Base-by-base conservation (phyloP, 2,888 invertebrate genomes). In the Conops quadrifasciatus region DNA sequence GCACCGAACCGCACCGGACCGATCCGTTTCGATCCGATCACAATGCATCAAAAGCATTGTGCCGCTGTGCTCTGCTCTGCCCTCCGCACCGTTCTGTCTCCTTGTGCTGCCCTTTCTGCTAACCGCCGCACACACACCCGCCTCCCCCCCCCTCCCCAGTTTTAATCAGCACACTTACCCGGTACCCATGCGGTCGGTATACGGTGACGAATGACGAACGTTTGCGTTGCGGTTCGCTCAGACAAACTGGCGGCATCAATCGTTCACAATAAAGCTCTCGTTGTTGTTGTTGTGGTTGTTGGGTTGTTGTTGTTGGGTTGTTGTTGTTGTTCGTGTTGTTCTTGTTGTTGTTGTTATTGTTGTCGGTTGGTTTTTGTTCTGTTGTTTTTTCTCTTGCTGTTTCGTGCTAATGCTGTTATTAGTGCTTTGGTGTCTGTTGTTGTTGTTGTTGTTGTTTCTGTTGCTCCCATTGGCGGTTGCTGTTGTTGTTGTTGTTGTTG, bases 241-340 rank as follows among this genome's bases (percentile, higher is more conserved):
- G 66, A 66, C 66, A 53, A 30, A 66, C 43, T 66, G 66, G 66
- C 66, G 66, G 53, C 66, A 53, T 51, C 53, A 66, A 43, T 56
- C 66, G 53, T 53, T 66, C 66, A 53, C 24, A 66, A 53, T 9
- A 24, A 21, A n/a, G 24, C 24, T 56, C 9, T 9, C 30, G 62
- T 43, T 62, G 62, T 43, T 36, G 36, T 30, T 36, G 36, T 36
- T 36, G 62, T 56, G 13, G 21, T 21, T 26, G 56, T 13, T 21
- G 1, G 21, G 53, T 53, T 13, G 9, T 11, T 21, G 11, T 16
- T 53, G 21, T 19, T 11, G 11, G 53, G 30, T 36, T 60, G 60
- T 60, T 19, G 60, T 60, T 36, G 30, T 30, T 59, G 28, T 59
- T 24, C 13, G 24, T 59, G 59, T 45, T 36, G 26, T 24, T 51